phyloP scores from a whole-genome alignment of 2,113 vertebrate species.

The Mus musculus region DNA sequence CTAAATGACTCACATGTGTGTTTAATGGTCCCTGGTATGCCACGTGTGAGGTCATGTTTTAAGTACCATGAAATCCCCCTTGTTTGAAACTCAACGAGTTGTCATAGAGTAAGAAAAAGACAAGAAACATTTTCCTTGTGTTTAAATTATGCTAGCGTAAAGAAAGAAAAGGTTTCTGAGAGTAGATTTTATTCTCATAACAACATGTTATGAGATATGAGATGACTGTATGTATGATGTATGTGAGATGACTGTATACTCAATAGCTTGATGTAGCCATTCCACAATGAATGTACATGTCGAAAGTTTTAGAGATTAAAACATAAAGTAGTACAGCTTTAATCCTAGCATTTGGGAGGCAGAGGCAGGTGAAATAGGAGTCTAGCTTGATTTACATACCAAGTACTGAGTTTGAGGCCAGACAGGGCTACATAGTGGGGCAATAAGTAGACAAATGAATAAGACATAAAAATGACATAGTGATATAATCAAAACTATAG shows the following conservation, averaged over 20 bases:
- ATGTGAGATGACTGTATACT: not conserved
- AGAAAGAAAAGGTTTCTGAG: not conserved
- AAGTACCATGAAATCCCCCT: conserved; percentile 44
- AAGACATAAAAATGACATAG: not conserved
- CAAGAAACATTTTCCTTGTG: not conserved
- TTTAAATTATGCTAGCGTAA: not conserved
- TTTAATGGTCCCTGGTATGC: conserved; percentile 47
- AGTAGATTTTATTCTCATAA: not conserved
- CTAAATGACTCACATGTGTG: conserved; percentile 29
- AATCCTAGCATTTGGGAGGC: not conserved
- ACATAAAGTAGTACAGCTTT: not conserved
- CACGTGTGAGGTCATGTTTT: conserved; percentile 16
- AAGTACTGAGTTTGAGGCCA: not conserved
- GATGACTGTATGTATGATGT: not conserved
- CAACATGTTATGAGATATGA: not conserved
- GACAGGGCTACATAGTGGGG: not conserved
- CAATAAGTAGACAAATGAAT: not conserved
- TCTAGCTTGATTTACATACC: not conserved
- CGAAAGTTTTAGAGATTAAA: not conserved
- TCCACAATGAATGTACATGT: too few species aligned
- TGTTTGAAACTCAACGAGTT: conserved; percentile 21
- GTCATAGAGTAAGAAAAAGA: conserved; percentile 38
- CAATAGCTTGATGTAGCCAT: not conserved
- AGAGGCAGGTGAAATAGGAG: not conserved
- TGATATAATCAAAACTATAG: not conserved